Evolutionary conservation across 2,888 invertebrate genomes (phyloP), one percentile per base, ranked within the genome.

Genomic region (Anagyrus pseudococci): DNA sequence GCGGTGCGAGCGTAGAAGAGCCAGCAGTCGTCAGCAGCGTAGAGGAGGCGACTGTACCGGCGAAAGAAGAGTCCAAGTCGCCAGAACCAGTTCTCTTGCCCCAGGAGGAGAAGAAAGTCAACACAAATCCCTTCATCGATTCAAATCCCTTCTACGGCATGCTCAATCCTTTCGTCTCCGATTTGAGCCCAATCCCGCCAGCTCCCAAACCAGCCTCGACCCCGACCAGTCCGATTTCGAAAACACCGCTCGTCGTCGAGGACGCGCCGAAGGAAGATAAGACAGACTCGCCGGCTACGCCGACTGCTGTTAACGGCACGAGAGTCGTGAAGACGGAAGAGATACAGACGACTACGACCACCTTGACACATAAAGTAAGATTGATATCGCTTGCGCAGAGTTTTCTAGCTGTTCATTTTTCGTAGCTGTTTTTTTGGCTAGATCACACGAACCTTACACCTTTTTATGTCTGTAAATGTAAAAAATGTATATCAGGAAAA

Each of bases 51-150:
- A 37, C 50, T n/a, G 61, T 37, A 15, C 33, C 10, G 8, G 53
- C 13, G 1, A 67, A 65, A 10, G 72, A 69, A 8, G 68, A 67
- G 15, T 49, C 43, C 7, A 71, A 66, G 66, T 55, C 54, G 40
- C n/a, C 41, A n/a, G 22, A 29, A 29, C 53, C 49, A 6, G 46
- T 43, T 58, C 37, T 44, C n/a, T 53, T 47, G 50, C 33, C 46
- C 46, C 40, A 20, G 23, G 78, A 77, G 10, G 73, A 75, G 20
- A 77, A 71, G 55, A 75, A 75, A 68, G 71, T 68, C 76, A 80
- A 78, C 62, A 81, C 81, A 17, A 84, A 84, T 77, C 84, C 84
- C 17, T 84, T 84, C 64, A 81, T 82, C 48, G 81, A 81, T 62
- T 78, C 81, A 20, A 82, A 82, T 71, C 81, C 81, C 25, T 80